phyloP scores from a whole-genome alignment of 2,113 vertebrate species.

The Nycticebus coucang region DNA sequence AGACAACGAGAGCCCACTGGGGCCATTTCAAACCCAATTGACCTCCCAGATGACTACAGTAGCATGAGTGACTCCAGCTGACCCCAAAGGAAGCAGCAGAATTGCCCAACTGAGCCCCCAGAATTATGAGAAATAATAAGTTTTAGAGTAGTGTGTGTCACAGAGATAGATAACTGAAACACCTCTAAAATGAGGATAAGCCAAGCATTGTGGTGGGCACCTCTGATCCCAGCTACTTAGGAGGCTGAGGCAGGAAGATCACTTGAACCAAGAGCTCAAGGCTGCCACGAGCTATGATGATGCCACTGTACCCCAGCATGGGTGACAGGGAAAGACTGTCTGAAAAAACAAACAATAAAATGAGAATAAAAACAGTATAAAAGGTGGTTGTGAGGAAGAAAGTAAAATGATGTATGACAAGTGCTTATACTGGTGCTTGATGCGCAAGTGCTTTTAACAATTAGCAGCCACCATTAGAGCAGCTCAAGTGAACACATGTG shows the following conservation, averaged over 20 bases:
- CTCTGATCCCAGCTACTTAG: too few species aligned
- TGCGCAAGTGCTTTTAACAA: not conserved
- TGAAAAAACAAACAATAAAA: not conserved
- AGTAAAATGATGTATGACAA: not conserved
- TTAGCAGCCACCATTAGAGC: not conserved
- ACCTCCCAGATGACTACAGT: not conserved
- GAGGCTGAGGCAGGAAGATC: too few species aligned
- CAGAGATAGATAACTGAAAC: not conserved
- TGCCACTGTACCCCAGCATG: too few species aligned
- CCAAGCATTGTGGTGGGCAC: fast-evolving
- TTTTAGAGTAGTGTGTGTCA: not conserved
- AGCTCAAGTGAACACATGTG: not conserved
- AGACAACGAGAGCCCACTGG: not conserved
- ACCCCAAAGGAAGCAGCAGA: not conserved
- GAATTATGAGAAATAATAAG: not conserved
- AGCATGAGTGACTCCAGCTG: not conserved
- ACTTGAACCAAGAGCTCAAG: too few species aligned
- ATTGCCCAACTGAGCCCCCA: not conserved
- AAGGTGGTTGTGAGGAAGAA: not conserved
- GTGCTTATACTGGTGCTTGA: not conserved
- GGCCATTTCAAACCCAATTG: not conserved
- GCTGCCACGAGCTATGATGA: too few species aligned
- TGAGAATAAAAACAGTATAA: not conserved
- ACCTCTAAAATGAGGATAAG: not conserved
- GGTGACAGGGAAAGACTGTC: too few species aligned